Evolutionary conservation across 1,140 invertebrate genomes (phyloP).

Genomic region (Zaprionus davidi): DNA sequence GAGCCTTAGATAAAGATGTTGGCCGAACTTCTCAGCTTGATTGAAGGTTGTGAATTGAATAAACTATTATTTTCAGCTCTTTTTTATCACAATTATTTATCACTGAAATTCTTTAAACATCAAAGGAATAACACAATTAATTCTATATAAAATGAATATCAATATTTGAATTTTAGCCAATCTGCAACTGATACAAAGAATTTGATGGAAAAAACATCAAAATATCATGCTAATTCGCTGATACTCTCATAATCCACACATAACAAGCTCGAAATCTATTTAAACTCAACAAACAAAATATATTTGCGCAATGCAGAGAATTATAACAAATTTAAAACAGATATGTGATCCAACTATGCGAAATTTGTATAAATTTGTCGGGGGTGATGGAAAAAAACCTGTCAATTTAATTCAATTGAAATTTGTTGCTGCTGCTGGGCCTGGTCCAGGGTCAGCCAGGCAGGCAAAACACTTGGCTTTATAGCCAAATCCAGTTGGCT

Average conservation of each 20-base stretch:
- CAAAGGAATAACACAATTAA: too few relatives aligned
- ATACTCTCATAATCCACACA: neutral
- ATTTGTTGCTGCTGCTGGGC: neutral
- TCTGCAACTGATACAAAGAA: too few relatives aligned
- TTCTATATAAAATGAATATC: too few relatives aligned
- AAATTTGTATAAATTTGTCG: neutral
- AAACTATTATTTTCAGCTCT: too few relatives aligned
- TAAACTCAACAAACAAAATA: neutral
- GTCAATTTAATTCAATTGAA: conserved; percentile 7
- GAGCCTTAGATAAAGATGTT: too few relatives aligned
- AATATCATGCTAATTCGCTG: neutral
- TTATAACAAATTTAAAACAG: neutral
- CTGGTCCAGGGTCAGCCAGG: neutral
- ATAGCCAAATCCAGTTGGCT: neutral
- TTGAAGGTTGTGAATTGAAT: too few relatives aligned
- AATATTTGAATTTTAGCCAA: too few relatives aligned
- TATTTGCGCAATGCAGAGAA: neutral
- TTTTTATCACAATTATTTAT: too few relatives aligned
- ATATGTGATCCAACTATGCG: neutral
- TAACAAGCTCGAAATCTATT: neutral
- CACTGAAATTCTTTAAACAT: too few relatives aligned
- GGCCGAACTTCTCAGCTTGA: too few relatives aligned
- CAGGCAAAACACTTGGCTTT: conserved; percentile 4
- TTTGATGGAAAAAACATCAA: neutral
- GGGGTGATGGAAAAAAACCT: neutral